Conservation (phyloP, 2,888 invertebrate genomes). For the Eristalinus sepulchralis region DNA sequence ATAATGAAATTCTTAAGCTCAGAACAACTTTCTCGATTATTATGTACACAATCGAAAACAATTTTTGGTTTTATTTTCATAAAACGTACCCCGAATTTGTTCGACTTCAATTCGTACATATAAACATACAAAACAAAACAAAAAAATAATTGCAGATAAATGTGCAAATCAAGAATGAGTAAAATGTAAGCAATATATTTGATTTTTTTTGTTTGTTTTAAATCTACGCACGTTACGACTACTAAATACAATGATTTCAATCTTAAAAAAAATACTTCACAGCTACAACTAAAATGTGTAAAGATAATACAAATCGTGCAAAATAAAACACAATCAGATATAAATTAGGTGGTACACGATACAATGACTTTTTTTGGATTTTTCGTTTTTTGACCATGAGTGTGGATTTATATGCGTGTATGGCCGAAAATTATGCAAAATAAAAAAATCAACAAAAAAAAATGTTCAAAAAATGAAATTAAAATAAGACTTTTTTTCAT, state of each 20-base stretch:
- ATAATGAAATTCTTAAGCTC: constrained; percentile 34
- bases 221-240: not conserved
- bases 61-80: constrained; percentile 9
- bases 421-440: constrained; percentile 6
- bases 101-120: not conserved
- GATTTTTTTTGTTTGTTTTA: not conserved
- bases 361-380: not conserved
- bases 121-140: constrained; percentile 13
- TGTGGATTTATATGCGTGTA: constrained; percentile 20
- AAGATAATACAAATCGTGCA: constrained; percentile 75
- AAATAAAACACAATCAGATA: constrained; percentile 40
- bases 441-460: not conserved
- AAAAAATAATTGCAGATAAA: constrained; percentile 24
- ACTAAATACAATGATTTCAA: constrained; percentile 11
- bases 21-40: constrained; percentile 24
- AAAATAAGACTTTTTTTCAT: constrained; percentile 1
- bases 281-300: constrained; percentile 77
- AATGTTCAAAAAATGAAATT: not conserved
- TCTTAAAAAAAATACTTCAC: constrained; percentile 3
- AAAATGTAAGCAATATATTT: not conserved
- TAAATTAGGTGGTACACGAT: constrained; percentile 39
- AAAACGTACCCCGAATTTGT: constrained; percentile 14
- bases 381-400: not conserved
- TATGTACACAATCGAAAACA: constrained; percentile 25
- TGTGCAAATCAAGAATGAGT: constrained; percentile 24